Percentiles rank a stretch among this genome's conserved stretches.
Evolutionary conservation across 2,113 vertebrate species (phyloP).

Genomic region (Pogona vitticeps): DNA sequence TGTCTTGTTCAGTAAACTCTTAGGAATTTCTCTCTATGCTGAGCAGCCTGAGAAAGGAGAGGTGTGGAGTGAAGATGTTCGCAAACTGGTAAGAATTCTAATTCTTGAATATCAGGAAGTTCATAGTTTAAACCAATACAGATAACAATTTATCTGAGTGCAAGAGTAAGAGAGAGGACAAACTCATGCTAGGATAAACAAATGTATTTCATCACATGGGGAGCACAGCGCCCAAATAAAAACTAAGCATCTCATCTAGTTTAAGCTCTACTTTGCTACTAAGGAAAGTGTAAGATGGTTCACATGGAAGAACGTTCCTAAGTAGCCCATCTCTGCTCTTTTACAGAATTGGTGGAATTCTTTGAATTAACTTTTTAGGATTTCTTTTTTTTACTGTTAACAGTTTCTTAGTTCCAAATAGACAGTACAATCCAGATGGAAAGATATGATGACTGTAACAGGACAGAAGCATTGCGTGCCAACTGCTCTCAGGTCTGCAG

Average conservation of each 20-base stretch:
- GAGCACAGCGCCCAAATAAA: too few relatives aligned
- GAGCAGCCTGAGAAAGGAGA: conserved; percentile 88
- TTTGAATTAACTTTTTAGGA: not conserved
- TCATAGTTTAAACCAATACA: not conserved
- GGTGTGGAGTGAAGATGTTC: conserved; percentile 92
- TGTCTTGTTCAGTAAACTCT: conserved; percentile 85
- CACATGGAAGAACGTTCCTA: not conserved
- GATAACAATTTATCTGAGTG: not conserved
- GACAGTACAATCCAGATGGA: too few relatives aligned
- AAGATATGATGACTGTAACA: too few relatives aligned
- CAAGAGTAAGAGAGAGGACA: too few relatives aligned
- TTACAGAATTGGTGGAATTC: not conserved
- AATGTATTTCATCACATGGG: too few relatives aligned
- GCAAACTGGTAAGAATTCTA: conserved; percentile 86
- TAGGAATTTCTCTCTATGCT: conserved; percentile 87
- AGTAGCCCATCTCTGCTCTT: not conserved
- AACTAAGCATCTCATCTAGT: too few relatives aligned
- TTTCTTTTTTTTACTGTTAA: not conserved
- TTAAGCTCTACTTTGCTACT: not conserved
- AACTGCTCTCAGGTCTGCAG: too few relatives aligned
- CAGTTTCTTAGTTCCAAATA: too few relatives aligned
- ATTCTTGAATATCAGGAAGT: not conserved
- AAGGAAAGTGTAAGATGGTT: not conserved
- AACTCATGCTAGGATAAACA: too few relatives aligned
- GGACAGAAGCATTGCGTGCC: too few relatives aligned